These are phyloP conservation scores for Lacerta viridis DNA, from an alignment of 2,797 vertebrate species.

Conservation along the genomic window DNA sequence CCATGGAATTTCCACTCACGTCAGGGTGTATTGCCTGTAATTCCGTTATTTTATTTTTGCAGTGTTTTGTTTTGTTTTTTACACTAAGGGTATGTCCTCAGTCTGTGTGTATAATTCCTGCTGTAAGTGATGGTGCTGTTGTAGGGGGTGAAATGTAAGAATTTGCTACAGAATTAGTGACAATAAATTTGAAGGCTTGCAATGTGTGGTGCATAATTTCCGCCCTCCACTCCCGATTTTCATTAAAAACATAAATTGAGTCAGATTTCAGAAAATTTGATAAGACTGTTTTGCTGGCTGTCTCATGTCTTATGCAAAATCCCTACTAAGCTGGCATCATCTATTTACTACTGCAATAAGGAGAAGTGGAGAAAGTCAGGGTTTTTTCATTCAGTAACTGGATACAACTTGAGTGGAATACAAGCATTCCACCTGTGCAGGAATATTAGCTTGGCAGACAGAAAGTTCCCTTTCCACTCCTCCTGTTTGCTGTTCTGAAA, in stretches of 20 bases:
- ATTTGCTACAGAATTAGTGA: slow-evolving; percentile 64
- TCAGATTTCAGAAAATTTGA: not conserved
- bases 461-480: too few species aligned
- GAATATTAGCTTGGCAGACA: too few species aligned
- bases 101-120: slow-evolving; percentile 59
- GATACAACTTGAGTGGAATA: not conserved
- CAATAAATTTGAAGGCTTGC: slow-evolving; percentile 70
- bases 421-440: too few species aligned
- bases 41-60: slow-evolving; percentile 62
- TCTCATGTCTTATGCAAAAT: not conserved
- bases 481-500: too few species aligned
- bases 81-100: slow-evolving; percentile 33
- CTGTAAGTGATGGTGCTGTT: slow-evolving; percentile 45
- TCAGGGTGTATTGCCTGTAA: slow-evolving; percentile 40
- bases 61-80: slow-evolving; percentile 42
- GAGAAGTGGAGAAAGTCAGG: slow-evolving; percentile 3
- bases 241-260: not conserved
- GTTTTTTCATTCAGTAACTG: slow-evolving; percentile 30
- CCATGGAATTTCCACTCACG: slow-evolving; percentile 53
- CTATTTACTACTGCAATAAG: slow-evolving; percentile 23
- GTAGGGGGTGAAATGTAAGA: slow-evolving; percentile 43
- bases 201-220: slow-evolving; percentile 24
- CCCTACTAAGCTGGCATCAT: slow-evolving; percentile 35
- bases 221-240: not conserved
- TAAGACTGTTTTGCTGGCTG: slow-evolving; percentile 47